phyloP scores from a whole-genome alignment of 2,888 invertebrate species.

The Cryptocephalus moraei region DNA sequence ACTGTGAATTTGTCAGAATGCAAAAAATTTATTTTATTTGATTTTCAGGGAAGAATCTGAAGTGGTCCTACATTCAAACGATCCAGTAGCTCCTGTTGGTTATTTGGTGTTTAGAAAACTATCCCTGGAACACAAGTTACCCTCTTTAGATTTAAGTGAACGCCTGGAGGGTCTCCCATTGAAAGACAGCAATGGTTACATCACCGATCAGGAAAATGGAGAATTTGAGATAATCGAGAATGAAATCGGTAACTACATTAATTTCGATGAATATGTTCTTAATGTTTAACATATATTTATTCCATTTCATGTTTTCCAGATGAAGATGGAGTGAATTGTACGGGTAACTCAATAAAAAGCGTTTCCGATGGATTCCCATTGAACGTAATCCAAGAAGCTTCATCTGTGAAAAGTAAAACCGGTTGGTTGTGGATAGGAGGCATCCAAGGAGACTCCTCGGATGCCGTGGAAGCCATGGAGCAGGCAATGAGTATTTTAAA shows the following conservation, averaged over 20 bases:
- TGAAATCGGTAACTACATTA: slow-evolving; percentile 17
- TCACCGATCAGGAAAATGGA: slow-evolving; percentile 35
- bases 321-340: no score
- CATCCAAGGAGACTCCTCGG: slow-evolving; percentile 58
- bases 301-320: no score
- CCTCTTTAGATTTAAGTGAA: slow-evolving; percentile 29
- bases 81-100: slow-evolving; percentile 90
- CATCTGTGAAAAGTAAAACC: slow-evolving; percentile 35
- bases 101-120: slow-evolving; percentile 82
- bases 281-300: no score
- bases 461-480: slow-evolving; percentile 55
- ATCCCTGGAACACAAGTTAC: slow-evolving; percentile 60
- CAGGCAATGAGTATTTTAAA: slow-evolving; percentile 67
- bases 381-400: slow-evolving; percentile 13
- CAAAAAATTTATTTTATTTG: not conserved
- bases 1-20: not conserved
- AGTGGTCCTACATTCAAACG: slow-evolving; percentile 79
- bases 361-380: not conserved
- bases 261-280: no score
- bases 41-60: slow-evolving; percentile 70
- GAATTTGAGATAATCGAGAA: slow-evolving; percentile 22
- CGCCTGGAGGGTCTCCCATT: slow-evolving; percentile 32
- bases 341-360: not conserved
- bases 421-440: slow-evolving; percentile 84
- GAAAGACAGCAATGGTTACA: slow-evolving; percentile 33